These are phyloP conservation scores for Pristionchus mayeri DNA, from an alignment of 2,888 invertebrate species.

Conservation along the genomic window DNA sequence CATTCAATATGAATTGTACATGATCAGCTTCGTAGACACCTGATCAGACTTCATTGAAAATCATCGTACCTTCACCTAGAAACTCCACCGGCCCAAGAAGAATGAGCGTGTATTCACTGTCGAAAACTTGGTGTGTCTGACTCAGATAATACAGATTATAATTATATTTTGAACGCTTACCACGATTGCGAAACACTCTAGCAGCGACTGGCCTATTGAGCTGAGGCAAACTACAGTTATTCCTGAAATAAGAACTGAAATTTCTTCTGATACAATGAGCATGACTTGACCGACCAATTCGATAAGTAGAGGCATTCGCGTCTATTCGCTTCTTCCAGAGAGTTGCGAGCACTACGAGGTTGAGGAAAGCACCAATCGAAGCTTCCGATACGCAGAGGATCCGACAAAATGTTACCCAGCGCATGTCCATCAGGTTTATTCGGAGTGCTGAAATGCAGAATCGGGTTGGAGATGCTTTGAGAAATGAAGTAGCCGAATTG, in stretches of 20 bases:
- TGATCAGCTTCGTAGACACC: too few species aligned
- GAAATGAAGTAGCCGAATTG: too few species aligned
- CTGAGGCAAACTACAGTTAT: not conserved
- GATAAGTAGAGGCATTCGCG: not conserved
- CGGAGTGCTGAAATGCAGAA: too few species aligned
- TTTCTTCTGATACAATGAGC: too few species aligned
- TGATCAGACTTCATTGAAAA: too few species aligned
- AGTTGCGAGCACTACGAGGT: not conserved
- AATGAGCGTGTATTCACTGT: constrained; percentile 14
- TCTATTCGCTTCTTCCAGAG: constrained; percentile 16
- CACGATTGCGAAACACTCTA: not conserved
- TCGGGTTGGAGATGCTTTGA: too few species aligned
- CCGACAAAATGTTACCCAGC: constrained; percentile 9
- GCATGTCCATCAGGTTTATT: too few species aligned
- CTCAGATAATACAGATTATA: not conserved
- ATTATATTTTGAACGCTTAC: not conserved
- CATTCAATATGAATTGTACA: too few species aligned
- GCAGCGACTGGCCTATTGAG: not conserved
- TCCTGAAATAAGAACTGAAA: not conserved
- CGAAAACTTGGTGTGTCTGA: constrained; percentile 5
- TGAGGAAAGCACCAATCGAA: not conserved
- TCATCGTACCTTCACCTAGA: not conserved
- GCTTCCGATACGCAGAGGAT: not conserved
- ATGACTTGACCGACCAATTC: constrained; percentile 9
- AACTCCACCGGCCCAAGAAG: constrained; percentile 11